Percentiles rank a stretch among this genome's conserved stretches.
Conservation (phyloP, 2,113 vertebrate genomes). For the Neotoma lepida region DNA sequence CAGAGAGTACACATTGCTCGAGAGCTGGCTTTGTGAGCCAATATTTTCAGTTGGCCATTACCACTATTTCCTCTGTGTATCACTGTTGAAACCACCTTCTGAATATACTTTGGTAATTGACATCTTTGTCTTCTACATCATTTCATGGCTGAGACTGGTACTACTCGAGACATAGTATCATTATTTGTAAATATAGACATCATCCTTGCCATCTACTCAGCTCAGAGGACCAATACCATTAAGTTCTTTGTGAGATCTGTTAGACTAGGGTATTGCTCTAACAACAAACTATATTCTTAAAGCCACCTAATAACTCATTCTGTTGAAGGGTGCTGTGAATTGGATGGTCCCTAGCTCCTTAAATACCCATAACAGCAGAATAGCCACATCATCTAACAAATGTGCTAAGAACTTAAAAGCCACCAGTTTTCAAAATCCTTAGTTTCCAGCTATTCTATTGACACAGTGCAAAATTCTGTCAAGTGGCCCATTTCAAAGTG, state of each 20-base stretch:
- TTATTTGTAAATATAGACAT: slow-evolving; percentile 1
- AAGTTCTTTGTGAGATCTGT: neutral
- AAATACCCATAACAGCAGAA: slow-evolving; percentile 48
- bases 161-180: neutral
- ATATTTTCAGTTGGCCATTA: neutral
- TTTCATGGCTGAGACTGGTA: neutral
- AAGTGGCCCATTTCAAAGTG: slow-evolving; percentile 25
- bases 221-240: slow-evolving; percentile 4
- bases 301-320: slow-evolving; percentile 51
- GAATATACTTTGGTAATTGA: neutral
- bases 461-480: slow-evolving; percentile 37
- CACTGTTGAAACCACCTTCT: neutral
- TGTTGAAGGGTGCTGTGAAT: slow-evolving; percentile 34
- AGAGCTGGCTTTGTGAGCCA: neutral
- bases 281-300: slow-evolving; percentile 43
- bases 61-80: neutral
- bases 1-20: neutral
- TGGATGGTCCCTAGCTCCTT: slow-evolving; percentile 31
- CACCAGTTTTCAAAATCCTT: slow-evolving; percentile 7
- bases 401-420: slow-evolving; percentile 50
- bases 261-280: neutral
- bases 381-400: slow-evolving; percentile 48
- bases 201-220: neutral
- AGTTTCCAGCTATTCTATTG: slow-evolving; percentile 34
- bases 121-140: neutral